Evolutionary conservation across 2,797 vertebrate species (phyloP), one percentile per base, ranked within the genome.

Genomic region (Epinephelus awoara): DNA sequence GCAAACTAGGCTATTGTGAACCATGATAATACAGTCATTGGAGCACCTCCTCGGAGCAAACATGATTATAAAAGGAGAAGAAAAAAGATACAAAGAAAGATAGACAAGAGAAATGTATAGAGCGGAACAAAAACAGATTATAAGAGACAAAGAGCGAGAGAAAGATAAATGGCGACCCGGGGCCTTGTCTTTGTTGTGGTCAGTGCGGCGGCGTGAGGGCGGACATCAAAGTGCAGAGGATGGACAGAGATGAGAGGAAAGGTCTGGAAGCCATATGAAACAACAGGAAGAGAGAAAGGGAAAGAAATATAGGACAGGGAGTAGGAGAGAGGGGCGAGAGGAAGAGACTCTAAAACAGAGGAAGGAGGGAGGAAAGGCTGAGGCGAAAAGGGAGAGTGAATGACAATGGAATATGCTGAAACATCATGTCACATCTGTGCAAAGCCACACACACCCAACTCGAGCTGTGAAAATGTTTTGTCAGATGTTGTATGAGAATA

Each of bases 231-330:
- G 89, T 23, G 77, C 51, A 71, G 71, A 76, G 66, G 80, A 89
- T 77, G 83, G 80, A 80, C 72, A 71, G 85, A 91, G 82, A 91
- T 77, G 89, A 85, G 75, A 84, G 82, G 83, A 84, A 85, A 84
- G 83, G 86, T 83, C 88, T 92, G 93, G 75, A 72, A 81, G 78
- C 76, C 90, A 90, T 85, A 80, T 89, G 90, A 89, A 91, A 89
- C 75, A 89, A 89, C 89, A 91, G 80, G 80, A 89, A 85, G 80
- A 79, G 66, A 75, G 61, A 88, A 62, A 79, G 74, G 77, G 67
- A 68, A 74, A 74, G 69, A 56, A 77, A 59, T 52, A 73, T 25
- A 70, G 52, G 63, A 70, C 49, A 19, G 61, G 56, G 49, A 62
- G 55, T 17, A 38, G 46, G 73, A 55, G 72, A 73, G 47, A 67